A percentile compares a stretch with the other conserved stretches of the same genome.
These are phyloP conservation scores for Phylloscopus collybita DNA, from an alignment of 2,797 vertebrate genomes.

Conservation along the genomic window DNA sequence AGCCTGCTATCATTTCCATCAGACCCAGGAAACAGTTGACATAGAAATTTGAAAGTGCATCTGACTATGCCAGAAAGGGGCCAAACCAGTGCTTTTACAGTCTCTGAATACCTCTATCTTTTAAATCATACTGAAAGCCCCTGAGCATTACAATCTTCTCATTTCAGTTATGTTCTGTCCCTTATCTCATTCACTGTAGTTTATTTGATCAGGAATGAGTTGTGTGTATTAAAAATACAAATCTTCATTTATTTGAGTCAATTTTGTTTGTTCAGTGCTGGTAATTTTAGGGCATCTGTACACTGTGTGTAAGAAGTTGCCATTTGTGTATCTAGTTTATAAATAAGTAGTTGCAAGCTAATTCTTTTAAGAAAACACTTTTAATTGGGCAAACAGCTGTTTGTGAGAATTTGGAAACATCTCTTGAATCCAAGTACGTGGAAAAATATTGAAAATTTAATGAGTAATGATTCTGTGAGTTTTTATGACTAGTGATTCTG, in stretches of 20 bases:
- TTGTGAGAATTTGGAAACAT: background rate
- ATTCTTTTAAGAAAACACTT: background rate
- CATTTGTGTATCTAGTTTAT: slow-evolving; percentile 23
- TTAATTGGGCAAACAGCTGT: background rate
- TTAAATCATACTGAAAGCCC: background rate
- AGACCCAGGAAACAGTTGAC: background rate
- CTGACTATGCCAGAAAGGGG: background rate
- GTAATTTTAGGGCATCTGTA: background rate
- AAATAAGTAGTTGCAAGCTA: slow-evolving; percentile 7
- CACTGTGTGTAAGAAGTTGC: background rate
- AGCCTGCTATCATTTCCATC: background rate
- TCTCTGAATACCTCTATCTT: background rate
- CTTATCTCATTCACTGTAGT: background rate
- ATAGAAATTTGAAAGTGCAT: background rate
- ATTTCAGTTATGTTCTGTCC: background rate
- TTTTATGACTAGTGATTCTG: background rate
- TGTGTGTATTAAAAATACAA: slow-evolving; percentile 8
- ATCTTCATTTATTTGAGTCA: background rate
- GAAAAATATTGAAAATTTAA: background rate
- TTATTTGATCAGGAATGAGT: slow-evolving; percentile 5
- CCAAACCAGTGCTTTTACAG: background rate
- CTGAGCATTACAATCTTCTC: background rate
- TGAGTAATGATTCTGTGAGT: background rate
- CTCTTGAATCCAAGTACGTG: background rate
- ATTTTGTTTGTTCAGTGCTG: background rate